phyloP scores from a whole-genome alignment of 2,888 invertebrate species.

The Macrostomum cliftonense region DNA sequence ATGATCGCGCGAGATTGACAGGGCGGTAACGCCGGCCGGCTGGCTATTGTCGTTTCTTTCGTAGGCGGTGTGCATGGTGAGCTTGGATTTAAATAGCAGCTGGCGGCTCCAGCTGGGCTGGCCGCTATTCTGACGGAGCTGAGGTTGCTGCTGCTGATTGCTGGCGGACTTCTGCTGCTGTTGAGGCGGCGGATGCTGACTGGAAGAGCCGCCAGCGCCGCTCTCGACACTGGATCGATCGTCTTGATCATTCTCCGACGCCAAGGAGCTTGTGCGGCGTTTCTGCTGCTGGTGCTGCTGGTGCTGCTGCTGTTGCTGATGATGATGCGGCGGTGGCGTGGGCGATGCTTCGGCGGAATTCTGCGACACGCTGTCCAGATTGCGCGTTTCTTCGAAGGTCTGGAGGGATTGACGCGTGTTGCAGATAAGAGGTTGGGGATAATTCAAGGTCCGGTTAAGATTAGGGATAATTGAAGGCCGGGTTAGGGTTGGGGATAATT shows the following conservation, averaged over 20 bases:
- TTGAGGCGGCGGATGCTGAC: slow-evolving; percentile 21
- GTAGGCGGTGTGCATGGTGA: slow-evolving; percentile 57
- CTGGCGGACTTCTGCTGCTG: slow-evolving; percentile 14
- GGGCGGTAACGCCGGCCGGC: slow-evolving; percentile 81
- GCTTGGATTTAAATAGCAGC: slow-evolving; percentile 71
- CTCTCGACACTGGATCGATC: background rate
- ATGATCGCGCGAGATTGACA: slow-evolving; percentile 53
- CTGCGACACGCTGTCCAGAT: too few relatives aligned
- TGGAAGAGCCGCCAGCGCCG: background rate
- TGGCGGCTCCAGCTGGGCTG: slow-evolving; percentile 79
- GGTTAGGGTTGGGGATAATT: too few relatives aligned
- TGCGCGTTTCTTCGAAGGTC: too few relatives aligned
- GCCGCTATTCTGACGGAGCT: slow-evolving; percentile 41
- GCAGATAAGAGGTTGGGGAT: background rate
- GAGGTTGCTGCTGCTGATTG: slow-evolving; percentile 6
- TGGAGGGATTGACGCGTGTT: too few relatives aligned
- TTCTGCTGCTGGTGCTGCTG: background rate
- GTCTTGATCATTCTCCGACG: background rate
- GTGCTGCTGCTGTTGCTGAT: background rate
- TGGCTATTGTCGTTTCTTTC: slow-evolving; percentile 73
- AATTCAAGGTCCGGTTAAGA: too few relatives aligned
- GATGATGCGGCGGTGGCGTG: background rate
- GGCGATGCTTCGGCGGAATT: background rate
- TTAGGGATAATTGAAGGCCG: background rate
- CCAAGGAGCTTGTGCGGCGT: background rate